These are phyloP conservation scores for Pelodytes ibericus DNA, from an alignment of 2,797 vertebrate species.

Conservation along the genomic window DNA sequence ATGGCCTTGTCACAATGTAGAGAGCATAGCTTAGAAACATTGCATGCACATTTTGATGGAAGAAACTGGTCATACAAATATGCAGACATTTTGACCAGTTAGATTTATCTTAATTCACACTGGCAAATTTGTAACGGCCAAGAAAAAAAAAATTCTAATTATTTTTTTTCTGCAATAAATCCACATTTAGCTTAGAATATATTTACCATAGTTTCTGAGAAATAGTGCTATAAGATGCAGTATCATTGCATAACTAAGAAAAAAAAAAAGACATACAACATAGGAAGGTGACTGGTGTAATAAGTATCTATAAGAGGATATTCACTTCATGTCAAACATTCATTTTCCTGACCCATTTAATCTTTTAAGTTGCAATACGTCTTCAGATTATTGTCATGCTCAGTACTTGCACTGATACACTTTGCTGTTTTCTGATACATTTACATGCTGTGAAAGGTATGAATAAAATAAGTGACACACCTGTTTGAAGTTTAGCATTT, in stretches of 20 bases:
- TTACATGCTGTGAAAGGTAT: background rate
- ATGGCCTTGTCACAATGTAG: no score
- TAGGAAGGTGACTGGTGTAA: background rate
- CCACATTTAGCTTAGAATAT: no score
- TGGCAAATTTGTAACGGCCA: no score
- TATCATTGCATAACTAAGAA: background rate
- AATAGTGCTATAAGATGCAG: background rate
- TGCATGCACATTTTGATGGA: no score
- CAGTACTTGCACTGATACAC: no score
- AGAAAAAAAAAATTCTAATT: no score
- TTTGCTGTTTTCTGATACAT: background rate
- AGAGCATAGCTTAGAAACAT: no score
- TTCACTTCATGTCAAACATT: background rate
- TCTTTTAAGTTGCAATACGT: background rate
- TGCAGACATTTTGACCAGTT: no score
- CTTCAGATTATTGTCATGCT: background rate
- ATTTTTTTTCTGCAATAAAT: no score
- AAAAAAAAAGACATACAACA: background rate
- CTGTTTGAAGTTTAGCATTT: background rate
- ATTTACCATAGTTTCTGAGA: no score
- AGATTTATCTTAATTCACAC: no score
- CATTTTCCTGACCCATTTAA: background rate
- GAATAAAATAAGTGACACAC: background rate
- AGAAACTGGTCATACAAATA: no score
- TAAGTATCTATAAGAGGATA: background rate